A percentile compares a stretch with the other conserved stretches of the same genome.
phyloP scores from a whole-genome alignment of 2,797 vertebrate genomes.

The Remorina albescens region DNA sequence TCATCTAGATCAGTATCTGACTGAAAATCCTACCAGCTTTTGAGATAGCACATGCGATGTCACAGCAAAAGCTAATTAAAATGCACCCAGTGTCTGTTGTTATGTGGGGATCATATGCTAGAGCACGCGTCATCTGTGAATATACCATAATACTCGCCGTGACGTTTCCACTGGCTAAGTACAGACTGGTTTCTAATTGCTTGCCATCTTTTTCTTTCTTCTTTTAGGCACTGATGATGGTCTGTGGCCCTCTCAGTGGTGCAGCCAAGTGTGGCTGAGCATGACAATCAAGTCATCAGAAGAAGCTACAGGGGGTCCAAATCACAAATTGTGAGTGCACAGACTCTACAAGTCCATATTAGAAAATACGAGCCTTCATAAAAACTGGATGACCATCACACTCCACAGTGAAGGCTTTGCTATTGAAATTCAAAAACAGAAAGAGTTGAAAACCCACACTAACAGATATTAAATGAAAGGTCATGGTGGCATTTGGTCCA shows the following conservation, averaged over 20 bases:
- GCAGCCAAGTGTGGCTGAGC: slow-evolving; percentile 76
- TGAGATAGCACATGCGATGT: slow-evolving; percentile 63
- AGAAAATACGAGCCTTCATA: slow-evolving; percentile 18
- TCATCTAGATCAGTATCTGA: slow-evolving; percentile 60
- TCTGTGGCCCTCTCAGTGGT: slow-evolving; percentile 56
- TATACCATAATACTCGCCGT: slow-evolving; percentile 78
- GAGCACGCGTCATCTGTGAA: slow-evolving; percentile 77
- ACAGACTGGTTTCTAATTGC: slow-evolving; percentile 76
- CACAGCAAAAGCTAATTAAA: slow-evolving; percentile 74
- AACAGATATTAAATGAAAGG: not conserved
- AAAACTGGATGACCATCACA: slow-evolving; percentile 32
- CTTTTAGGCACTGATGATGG: slow-evolving; percentile 62
- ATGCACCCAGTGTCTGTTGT: slow-evolving; percentile 73
- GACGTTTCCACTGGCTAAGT: slow-evolving; percentile 65
- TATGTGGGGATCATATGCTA: slow-evolving; percentile 78
- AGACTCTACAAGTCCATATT: slow-evolving; percentile 43
- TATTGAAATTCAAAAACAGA: not conserved
- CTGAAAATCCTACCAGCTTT: slow-evolving; percentile 64
- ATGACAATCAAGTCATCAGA: slow-evolving; percentile 79
- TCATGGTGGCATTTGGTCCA: not conserved
- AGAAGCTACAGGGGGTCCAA: slow-evolving; percentile 46
- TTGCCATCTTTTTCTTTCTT: slow-evolving; percentile 71
- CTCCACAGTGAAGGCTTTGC: slow-evolving; percentile 1
- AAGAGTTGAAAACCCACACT: not conserved
- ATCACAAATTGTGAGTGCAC: slow-evolving; percentile 56